Conservation (phyloP, 2,113 vertebrate species). For the Gavia stellata region DNA sequence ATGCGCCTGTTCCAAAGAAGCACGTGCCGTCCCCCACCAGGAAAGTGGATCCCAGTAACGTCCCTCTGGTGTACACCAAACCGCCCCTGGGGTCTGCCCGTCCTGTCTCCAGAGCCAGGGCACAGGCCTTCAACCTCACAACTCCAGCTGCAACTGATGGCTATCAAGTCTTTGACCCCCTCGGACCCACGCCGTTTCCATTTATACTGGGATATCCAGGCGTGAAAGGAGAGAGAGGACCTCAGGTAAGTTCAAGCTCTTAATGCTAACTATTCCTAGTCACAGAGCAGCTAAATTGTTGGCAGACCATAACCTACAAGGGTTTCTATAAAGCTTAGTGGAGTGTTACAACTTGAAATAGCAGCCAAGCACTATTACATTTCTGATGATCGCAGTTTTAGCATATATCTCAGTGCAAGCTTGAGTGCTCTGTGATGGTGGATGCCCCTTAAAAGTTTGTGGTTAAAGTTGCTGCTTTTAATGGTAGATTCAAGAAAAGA, state of each 20-base stretch:
- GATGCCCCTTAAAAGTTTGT: not conserved
- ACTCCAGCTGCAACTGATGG: slow-evolving; percentile 75
- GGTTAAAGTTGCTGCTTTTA: not conserved
- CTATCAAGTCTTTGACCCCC: slow-evolving; percentile 77
- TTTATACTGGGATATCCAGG: slow-evolving; percentile 80
- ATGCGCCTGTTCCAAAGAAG: slow-evolving; percentile 12
- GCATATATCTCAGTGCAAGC: not conserved
- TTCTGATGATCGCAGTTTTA: not conserved
- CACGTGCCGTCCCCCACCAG: not conserved
- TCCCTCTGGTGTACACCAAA: slow-evolving; percentile 54
- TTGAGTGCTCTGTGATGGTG: not conserved
- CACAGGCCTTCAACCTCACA: slow-evolving; percentile 45
- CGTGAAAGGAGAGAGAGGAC: slow-evolving; percentile 88
- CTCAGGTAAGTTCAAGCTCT: slow-evolving; percentile 75
- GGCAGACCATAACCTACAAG: not conserved
- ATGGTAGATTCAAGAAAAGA: not conserved
- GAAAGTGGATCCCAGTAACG: slow-evolving; percentile 52
- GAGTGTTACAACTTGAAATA: not conserved
- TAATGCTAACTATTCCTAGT: accelerated
- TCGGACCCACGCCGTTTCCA: slow-evolving; percentile 80
- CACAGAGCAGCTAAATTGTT: not conserved
- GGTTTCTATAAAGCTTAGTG: not conserved
- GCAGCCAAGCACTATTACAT: not conserved
- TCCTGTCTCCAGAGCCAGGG: not conserved
- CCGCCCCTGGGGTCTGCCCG: slow-evolving; percentile 3